Base-by-base conservation (phyloP, 2,888 invertebrate genomes). In the Malthinus seriepunctatus region DNA sequence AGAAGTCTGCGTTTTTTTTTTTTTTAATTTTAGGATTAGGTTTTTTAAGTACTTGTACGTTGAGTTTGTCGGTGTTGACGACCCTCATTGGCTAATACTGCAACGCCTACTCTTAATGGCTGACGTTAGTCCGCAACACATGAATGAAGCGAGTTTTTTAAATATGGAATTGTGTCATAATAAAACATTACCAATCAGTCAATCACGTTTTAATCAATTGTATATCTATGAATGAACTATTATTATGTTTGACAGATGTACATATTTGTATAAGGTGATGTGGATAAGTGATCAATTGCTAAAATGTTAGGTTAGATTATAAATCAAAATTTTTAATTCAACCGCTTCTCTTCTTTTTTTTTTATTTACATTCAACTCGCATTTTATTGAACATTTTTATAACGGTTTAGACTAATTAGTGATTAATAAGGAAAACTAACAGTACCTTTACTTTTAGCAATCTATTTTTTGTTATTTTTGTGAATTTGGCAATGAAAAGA, bases 91-190 rank as follows among this genome's bases (percentile, higher is more conserved):
- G 72, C 69, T 61, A 61, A 39, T 37, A 56, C 64, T 65, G 68
- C 68, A 68, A 69, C 72, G 71, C 71, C 71, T 70, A 69, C 66
- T 51, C 48, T 51, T 71, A 72, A 72, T 72, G 72, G 72, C 72
- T 71, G 72, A 71, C 67, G 60, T 59, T 63, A 61, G 42, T 35
- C 45, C 23, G 23, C 51, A 55, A 52, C 54, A 52, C 53, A 46
- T 50, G 60, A 56, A 56, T 50, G 56, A 55, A 60, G 51, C 52
- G 47, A 45, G 49, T 61, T 61, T 42, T 61, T 61, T 49, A 56
- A 61, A 61, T 56, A 56, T 52, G 52, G 56, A 56, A 56, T 52
- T 52, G 51, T 56, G 52, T 56, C 60, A 56, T 56, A 61, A 56
- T 56, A 53, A 50, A 45, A 50, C 53, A 53, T 56, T 51, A 56